Percentiles rank a stretch among this genome's conserved stretches.
Conservation (phyloP, 2,113 vertebrate genomes). For the Spilogale gracilis region DNA sequence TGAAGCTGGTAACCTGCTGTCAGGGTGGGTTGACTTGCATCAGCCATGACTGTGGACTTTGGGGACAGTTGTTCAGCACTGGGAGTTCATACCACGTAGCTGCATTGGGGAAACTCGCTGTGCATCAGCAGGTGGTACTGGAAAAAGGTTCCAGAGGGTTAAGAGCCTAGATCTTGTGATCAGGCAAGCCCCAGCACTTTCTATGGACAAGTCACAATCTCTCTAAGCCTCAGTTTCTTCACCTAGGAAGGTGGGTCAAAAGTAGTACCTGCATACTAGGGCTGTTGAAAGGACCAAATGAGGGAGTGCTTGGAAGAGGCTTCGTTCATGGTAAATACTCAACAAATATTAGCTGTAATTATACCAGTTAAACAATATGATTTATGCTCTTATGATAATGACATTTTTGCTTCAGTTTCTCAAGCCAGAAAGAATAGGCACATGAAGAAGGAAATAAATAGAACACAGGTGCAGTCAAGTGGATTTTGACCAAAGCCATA, state of each 20-base stretch:
- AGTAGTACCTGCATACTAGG: background rate
- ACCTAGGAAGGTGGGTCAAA: slow-evolving; percentile 12
- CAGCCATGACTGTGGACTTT: background rate
- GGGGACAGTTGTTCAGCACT: background rate
- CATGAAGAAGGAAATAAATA: slow-evolving; percentile 13
- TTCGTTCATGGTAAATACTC: background rate
- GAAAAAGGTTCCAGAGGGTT: background rate
- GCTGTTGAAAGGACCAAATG: background rate
- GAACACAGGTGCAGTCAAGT: background rate
- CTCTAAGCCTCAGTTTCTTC: background rate
- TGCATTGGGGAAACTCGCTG: background rate
- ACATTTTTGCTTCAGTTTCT: slow-evolving; percentile 45
- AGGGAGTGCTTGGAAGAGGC: background rate
- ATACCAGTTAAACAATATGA: background rate
- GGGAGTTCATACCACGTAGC: background rate
- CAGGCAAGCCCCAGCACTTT: background rate
- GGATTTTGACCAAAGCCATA: background rate
- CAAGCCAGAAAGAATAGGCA: slow-evolving; percentile 5
- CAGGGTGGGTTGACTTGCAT: background rate
- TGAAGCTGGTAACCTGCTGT: background rate
- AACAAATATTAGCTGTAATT: background rate
- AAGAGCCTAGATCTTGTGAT: background rate
- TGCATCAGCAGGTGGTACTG: background rate
- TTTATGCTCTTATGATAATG: background rate
- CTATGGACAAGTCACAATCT: background rate